Evolutionary conservation across 2,113 vertebrate genomes (phyloP).

Genomic region (Australoheros scitulus): DNA sequence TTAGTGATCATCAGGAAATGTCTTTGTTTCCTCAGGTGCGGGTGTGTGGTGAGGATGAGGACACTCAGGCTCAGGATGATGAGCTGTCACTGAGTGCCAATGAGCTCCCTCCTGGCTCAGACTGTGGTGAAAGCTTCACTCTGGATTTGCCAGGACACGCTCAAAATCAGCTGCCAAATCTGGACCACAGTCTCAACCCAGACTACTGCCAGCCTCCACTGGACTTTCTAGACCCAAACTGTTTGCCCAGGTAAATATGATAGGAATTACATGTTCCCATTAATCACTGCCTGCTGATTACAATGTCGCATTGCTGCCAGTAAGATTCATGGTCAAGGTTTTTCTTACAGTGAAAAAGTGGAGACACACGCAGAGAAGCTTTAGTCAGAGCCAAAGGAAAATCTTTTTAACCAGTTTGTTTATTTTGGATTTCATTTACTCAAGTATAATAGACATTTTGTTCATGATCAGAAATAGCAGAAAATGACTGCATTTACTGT

Average conservation of each 20-base stretch:
- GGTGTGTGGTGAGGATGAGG: constrained; percentile 85
- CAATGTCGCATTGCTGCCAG: background rate
- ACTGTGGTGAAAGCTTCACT: constrained; percentile 92
- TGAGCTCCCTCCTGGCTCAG: constrained; percentile 89
- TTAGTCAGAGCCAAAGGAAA: background rate
- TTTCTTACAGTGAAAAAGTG: background rate
- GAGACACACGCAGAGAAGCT: background rate
- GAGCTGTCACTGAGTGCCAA: constrained; percentile 88
- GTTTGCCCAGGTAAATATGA: constrained; percentile 83
- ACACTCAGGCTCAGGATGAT: constrained; percentile 87
- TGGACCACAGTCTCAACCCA: constrained; percentile 45
- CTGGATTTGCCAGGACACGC: constrained; percentile 84
- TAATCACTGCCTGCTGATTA: background rate
- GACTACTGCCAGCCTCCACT: constrained; percentile 73
- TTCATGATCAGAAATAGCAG: background rate
- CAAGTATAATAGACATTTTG: background rate
- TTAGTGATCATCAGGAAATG: background rate
- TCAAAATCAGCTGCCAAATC: constrained; percentile 39
- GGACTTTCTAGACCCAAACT: constrained; percentile 85
- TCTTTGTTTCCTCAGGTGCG: constrained; percentile 74
- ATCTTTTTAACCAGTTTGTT: background rate
- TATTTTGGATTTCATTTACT: background rate
- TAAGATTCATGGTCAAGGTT: background rate
- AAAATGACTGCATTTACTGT: background rate
- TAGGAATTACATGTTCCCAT: background rate